These are phyloP conservation scores for Vollenhovia emeryi DNA, from an alignment of 1,140 invertebrate genomes.

Conservation along the genomic window DNA sequence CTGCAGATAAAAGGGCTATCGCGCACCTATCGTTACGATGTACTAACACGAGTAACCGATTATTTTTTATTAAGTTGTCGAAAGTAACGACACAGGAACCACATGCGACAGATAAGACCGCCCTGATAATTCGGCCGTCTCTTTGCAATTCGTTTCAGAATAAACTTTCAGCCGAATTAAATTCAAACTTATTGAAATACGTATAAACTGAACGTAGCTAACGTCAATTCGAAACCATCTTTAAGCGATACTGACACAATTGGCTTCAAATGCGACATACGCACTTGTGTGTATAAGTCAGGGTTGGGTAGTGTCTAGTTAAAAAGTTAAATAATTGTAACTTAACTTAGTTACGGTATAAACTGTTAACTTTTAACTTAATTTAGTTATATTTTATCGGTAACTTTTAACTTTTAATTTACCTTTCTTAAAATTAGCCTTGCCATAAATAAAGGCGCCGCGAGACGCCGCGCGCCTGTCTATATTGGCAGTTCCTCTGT, in stretches of 20 bases:
- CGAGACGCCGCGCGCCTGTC: no score
- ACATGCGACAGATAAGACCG: neutral
- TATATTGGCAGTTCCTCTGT: no score
- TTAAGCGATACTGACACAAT: neutral
- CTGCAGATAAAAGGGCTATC: constrained; percentile 65
- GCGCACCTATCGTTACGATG: constrained; percentile 48
- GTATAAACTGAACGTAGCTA: neutral
- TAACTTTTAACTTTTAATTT: no score
- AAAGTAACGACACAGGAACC: constrained; percentile 42
- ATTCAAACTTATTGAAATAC: neutral
- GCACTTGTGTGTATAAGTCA: neutral
- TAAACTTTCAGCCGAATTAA: neutral
- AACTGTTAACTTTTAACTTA: no score
- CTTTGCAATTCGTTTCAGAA: neutral
- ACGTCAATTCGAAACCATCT: neutral
- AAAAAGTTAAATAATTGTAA: no score
- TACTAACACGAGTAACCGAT: neutral
- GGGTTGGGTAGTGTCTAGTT: neutral
- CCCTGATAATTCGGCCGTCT: constrained; percentile 16
- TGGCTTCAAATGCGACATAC: neutral
- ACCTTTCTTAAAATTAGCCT: no score
- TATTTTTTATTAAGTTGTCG: constrained; percentile 46
- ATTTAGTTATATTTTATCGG: no score
- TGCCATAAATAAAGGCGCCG: no score
- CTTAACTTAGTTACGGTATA: no score